Evolutionary conservation across 2,888 invertebrate genomes (phyloP).

Genomic region (Cephus rjabovi): DNA sequence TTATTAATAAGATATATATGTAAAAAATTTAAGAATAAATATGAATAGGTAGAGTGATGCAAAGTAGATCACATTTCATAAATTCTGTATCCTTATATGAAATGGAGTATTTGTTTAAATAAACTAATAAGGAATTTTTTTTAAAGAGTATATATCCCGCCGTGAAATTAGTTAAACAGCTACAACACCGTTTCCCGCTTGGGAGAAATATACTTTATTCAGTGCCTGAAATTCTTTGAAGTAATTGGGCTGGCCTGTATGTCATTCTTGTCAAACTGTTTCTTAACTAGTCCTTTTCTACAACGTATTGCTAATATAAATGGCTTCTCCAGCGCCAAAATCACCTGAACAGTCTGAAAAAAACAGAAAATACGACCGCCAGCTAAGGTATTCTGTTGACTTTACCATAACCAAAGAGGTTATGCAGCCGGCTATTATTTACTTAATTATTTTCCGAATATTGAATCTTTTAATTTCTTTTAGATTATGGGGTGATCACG

Average conservation of each 20-base stretch:
- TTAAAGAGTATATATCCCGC: not conserved
- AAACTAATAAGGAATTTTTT: not conserved
- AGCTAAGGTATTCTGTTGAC: constrained; percentile 68
- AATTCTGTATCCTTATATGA: not conserved
- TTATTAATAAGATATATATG: not conserved
- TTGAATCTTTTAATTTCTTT: constrained; percentile 12
- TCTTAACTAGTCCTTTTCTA: not conserved
- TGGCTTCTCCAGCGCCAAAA: constrained; percentile 79
- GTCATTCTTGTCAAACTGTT: not conserved
- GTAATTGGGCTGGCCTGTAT: not conserved
- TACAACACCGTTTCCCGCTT: not conserved
- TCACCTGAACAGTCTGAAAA: constrained; percentile 82
- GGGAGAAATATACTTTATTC: not conserved
- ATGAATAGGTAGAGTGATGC: not conserved
- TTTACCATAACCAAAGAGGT: not conserved
- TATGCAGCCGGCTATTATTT: not conserved
- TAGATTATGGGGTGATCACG: constrained; percentile 98
- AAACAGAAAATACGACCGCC: constrained; percentile 84
- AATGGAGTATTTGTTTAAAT: not conserved
- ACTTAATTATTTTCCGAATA: not conserved
- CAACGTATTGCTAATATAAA: constrained; percentile 40
- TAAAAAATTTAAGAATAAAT: not conserved
- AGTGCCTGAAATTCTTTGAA: not conserved
- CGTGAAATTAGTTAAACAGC: not conserved
- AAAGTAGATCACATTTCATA: not conserved